Percentiles rank a stretch among this genome's conserved stretches.
These are phyloP conservation scores for Morbakka virulenta DNA, from an alignment of 30 jellyfish, hydroid and myxozoan genomes.

Conservation along the genomic window DNA sequence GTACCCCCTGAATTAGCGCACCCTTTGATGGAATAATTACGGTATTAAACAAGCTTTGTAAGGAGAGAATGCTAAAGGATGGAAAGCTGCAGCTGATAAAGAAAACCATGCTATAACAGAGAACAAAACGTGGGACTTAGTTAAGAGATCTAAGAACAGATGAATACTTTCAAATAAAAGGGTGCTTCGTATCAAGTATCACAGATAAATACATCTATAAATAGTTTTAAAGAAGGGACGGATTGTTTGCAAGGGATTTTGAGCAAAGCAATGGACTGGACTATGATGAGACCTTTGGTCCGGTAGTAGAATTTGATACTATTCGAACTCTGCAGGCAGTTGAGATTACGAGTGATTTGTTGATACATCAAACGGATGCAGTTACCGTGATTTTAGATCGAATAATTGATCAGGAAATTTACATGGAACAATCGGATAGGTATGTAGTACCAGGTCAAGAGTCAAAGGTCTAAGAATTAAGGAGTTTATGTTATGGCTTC, in stretches of 20 bases:
- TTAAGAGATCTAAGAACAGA: not conserved
- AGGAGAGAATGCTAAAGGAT: no score
- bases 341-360: conserved; percentile 12
- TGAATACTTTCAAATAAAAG: no score
- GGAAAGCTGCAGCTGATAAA: not conserved
- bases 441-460: conserved; percentile 8
- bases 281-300: conserved; percentile 19
- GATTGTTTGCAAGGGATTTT: conserved; percentile 15
- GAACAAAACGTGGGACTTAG: not conserved
- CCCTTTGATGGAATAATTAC: no score
- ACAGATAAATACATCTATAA: no score
- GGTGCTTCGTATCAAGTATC: not conserved
- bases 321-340: conserved; percentile 32
- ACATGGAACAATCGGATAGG: conserved; percentile 44
- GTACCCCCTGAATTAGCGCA: no score
- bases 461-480: conserved; percentile 3
- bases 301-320: conserved; percentile 25
- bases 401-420: no score
- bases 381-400: conserved; percentile 39
- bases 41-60: no score
- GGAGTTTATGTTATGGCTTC: conserved; percentile 17
- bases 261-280: conserved; percentile 7
- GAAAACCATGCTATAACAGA: not conserved
- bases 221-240: no score
- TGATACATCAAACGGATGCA: conserved; percentile 46